A percentile compares a stretch with the other conserved stretches of the same genome.
Evolutionary conservation across 2,888 invertebrate species (phyloP).

Genomic region (Chironomus riparius): DNA sequence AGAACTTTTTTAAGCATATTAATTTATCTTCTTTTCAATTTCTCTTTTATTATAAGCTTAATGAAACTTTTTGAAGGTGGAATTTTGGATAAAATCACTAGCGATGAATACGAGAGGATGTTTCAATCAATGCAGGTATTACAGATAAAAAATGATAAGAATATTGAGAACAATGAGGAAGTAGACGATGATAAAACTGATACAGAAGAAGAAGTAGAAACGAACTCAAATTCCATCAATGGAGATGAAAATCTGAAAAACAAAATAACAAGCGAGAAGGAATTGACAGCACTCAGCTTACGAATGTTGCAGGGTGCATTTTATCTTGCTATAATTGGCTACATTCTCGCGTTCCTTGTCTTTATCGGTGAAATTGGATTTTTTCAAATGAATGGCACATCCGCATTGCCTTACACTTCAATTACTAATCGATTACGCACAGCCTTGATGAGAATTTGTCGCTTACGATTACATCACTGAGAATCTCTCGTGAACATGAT

Average conservation of each 20-base stretch:
- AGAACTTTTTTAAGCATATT: background rate
- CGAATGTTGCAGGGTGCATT: conserved; percentile 67
- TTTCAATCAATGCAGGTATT: conserved; percentile 45
- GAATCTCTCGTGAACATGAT: too few relatives aligned
- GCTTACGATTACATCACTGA: background rate
- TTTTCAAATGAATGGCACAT: background rate
- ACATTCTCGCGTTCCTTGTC: conserved; percentile 43
- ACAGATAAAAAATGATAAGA: background rate
- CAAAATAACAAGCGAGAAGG: conserved; percentile 25
- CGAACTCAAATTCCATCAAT: background rate
- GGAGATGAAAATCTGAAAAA: background rate
- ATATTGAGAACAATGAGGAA: conserved; percentile 5
- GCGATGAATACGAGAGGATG: conserved; percentile 62
- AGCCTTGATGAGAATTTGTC: background rate
- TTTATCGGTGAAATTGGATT: conserved; percentile 35
- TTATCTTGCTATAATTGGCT: conserved; percentile 57
- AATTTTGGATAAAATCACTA: conserved; percentile 65
- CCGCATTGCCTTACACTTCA: background rate
- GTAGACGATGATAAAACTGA: conserved; percentile 28
- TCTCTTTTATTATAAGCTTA: conserved; percentile 39
- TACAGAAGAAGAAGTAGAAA: background rate
- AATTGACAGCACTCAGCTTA: conserved; percentile 55
- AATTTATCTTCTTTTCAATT: background rate
- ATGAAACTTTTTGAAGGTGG: conserved; percentile 69
- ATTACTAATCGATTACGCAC: background rate